Conservation (phyloP, 2,797 vertebrate genomes). For the Ibycter americanus region DNA sequence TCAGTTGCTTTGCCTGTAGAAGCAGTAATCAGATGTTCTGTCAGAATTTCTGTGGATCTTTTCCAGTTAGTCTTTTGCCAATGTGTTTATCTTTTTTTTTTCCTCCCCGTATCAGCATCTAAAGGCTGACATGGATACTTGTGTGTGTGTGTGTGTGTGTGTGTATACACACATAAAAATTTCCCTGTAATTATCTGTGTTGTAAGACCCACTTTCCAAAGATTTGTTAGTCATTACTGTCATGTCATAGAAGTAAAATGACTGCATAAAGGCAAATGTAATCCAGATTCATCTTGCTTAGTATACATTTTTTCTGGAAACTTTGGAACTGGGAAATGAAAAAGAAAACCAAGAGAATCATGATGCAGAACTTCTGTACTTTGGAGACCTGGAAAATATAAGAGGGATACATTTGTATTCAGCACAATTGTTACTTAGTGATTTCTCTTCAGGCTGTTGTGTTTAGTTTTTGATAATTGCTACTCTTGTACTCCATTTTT, state of each 20-base stretch:
- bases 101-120: neutral
- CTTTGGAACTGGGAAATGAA: neutral
- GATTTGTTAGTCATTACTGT: neutral
- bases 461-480: neutral
- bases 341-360: neutral
- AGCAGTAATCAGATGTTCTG: constrained; percentile 1
- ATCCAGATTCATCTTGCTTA: neutral
- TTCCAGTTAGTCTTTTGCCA: neutral
- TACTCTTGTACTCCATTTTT: neutral
- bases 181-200: neutral
- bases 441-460: neutral
- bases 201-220: neutral
- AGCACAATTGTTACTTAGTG: neutral
- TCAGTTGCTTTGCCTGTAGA: neutral
- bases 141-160: neutral
- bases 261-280: neutral
- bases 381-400: neutral
- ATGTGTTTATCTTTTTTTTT: neutral
- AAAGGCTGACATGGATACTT: neutral
- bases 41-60: constrained; percentile 11
- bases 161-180: neutral
- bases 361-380: neutral
- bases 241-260: neutral
- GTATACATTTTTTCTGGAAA: neutral
- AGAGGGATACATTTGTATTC: neutral